Percentiles rank a stretch among this genome's conserved stretches.
Conservation (phyloP, 2,113 vertebrate species). For the Phalacrocorax pelagicus region DNA sequence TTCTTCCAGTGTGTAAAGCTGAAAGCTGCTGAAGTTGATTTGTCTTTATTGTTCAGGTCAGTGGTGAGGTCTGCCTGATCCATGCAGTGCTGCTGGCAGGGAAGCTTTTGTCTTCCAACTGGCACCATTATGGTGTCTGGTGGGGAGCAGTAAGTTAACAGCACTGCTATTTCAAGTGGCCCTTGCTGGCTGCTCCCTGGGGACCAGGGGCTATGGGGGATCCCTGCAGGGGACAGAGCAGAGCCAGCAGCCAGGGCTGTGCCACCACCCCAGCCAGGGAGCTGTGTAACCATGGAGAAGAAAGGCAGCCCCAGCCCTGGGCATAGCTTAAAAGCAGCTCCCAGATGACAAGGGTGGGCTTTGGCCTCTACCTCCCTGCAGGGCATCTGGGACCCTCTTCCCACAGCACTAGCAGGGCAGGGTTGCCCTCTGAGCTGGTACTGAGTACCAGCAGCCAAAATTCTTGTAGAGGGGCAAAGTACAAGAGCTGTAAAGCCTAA, state of each 20-base stretch:
- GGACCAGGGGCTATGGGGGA: rapidly evolving
- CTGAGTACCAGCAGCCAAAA: background rate
- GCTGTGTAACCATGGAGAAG: background rate
- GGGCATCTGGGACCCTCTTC: background rate
- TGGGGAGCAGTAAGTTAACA: rapidly evolving
- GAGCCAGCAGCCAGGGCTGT: background rate
- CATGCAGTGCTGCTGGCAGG: background rate
- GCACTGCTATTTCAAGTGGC: rapidly evolving
- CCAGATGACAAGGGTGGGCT: background rate
- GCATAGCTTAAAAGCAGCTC: background rate
- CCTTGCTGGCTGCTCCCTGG: background rate
- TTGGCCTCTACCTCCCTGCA: background rate
- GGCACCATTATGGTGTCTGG: background rate
- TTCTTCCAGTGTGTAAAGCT: background rate
- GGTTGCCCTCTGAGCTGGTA: background rate
- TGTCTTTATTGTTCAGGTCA: background rate
- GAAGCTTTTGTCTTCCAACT: background rate
- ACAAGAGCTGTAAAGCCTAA: background rate
- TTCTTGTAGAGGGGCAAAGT: background rate
- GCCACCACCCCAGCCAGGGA: background rate
- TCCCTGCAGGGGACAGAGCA: background rate
- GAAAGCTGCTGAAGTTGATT: background rate
- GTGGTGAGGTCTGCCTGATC: background rate
- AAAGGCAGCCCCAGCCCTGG: rapidly evolving
- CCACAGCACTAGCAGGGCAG: rapidly evolving